These are phyloP conservation scores for Thalassarche chlororhynchos DNA, from an alignment of 2,113 vertebrate genomes.

Conservation along the genomic window DNA sequence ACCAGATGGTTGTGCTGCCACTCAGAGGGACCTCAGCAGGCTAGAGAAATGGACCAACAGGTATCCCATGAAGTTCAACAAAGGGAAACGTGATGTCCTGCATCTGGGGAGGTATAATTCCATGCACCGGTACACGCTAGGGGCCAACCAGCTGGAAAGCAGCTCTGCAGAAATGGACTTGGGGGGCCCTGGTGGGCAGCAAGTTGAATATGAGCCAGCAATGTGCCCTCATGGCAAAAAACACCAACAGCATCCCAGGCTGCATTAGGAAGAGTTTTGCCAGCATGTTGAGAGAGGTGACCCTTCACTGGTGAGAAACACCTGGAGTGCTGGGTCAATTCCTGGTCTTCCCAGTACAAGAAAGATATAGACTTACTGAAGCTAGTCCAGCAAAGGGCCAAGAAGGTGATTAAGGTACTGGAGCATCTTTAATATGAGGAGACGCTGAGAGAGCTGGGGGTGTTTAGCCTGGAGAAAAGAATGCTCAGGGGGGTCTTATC, in stretches of 20 bases:
- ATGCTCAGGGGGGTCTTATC: neutral
- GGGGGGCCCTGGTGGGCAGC: neutral
- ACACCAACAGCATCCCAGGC: neutral
- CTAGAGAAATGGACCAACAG: neutral
- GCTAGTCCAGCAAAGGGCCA: neutral
- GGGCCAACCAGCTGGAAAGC: neutral
- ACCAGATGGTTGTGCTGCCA: neutral
- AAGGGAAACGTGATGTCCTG: neutral
- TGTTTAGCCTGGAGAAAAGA: neutral
- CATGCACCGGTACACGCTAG: neutral
- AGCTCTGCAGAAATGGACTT: neutral
- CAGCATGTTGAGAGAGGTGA: neutral
- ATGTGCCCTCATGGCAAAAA: neutral
- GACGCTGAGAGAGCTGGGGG: neutral
- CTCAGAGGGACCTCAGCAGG: neutral
- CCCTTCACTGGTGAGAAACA: neutral
- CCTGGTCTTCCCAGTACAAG: neutral
- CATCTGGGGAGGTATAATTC: neutral
- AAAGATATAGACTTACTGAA: neutral
- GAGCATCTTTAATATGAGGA: neutral
- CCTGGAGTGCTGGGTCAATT: neutral
- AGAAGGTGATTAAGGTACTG: neutral
- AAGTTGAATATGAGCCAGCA: neutral
- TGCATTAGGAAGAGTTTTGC: neutral
- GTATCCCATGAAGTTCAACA: neutral